phyloP scores from a whole-genome alignment of 2,797 vertebrate genomes.

The Bryconaethiops microstoma region DNA sequence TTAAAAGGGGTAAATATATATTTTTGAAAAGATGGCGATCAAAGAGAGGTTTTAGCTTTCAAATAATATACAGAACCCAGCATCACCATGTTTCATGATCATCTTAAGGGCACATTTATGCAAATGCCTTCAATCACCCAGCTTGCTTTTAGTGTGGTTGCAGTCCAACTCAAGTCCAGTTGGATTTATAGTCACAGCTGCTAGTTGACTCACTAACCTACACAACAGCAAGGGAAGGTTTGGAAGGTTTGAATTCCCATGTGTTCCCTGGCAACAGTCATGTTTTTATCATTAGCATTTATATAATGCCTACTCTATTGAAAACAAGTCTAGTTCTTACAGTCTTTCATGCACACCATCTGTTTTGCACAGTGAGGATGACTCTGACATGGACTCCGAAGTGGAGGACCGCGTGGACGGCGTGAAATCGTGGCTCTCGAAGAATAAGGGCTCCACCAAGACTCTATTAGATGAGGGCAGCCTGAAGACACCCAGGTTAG shows the following conservation, averaged over 20 bases:
- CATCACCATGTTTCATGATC: background rate
- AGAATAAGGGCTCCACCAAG: conserved; percentile 92
- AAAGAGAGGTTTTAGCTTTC: conserved; percentile 32
- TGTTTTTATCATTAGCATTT: conserved; percentile 1
- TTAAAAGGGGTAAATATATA: conserved; percentile 29
- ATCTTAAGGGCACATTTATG: too few species aligned
- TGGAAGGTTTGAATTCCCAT: background rate
- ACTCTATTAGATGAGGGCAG: conserved; percentile 87
- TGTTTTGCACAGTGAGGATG: conserved; percentile 82
- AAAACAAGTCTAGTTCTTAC: background rate
- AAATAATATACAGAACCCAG: conserved; percentile 1
- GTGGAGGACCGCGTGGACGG: conserved; percentile 95
- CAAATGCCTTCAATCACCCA: too few species aligned
- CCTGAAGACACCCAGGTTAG: conserved; percentile 92
- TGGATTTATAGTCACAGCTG: background rate
- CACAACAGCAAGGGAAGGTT: background rate
- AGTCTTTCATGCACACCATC: conserved; percentile 13
- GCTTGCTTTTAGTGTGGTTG: conserved; percentile 10
- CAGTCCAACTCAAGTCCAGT: background rate
- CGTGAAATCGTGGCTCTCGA: conserved; percentile 96
- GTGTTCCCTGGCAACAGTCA: background rate
- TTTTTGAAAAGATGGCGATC: conserved; percentile 15
- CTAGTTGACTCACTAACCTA: conserved; percentile 4
- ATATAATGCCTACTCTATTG: background rate
- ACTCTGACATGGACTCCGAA: conserved; percentile 92